Conservation (phyloP, 2,888 invertebrate species). For the Hydrotaea diabolus region DNA sequence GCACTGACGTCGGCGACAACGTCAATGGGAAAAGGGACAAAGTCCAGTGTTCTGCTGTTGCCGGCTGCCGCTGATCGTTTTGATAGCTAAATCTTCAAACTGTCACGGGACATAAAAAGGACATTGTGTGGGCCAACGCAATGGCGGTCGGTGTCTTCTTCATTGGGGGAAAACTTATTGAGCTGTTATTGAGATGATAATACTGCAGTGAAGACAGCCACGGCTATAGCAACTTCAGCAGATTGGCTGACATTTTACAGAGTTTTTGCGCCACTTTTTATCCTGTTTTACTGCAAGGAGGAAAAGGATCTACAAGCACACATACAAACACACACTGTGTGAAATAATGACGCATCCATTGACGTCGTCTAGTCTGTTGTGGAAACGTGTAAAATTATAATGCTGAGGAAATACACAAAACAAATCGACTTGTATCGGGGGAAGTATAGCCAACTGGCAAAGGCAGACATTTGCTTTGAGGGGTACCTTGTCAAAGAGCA, state of each 20-base stretch:
- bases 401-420: conserved; percentile 2
- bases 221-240: conserved; percentile 1
- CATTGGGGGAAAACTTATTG: conserved; percentile 37
- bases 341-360: conserved; percentile 63
- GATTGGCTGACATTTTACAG: conserved; percentile 59
- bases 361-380: conserved; percentile 67
- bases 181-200: conserved; percentile 55
- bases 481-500: too few species aligned
- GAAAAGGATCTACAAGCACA: neutral
- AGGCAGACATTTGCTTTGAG: too few species aligned
- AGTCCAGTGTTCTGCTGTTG: too few species aligned
- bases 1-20: too few species aligned
- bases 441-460: neutral
- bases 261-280: conserved; percentile 30
- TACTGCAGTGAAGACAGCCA: neutral
- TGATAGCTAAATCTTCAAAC: conserved; percentile 33
- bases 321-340: neutral
- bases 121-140: neutral
- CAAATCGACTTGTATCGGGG: conserved; percentile 1
- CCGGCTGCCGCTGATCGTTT: conserved; percentile 17
- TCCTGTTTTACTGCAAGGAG: neutral
- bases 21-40: neutral
- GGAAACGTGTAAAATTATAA: conserved; percentile 56
- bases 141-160: neutral
- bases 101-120: conserved; percentile 31